phyloP scores from a whole-genome alignment of 2,888 invertebrate genomes.

The Callyntrura guangdongensis region DNA sequence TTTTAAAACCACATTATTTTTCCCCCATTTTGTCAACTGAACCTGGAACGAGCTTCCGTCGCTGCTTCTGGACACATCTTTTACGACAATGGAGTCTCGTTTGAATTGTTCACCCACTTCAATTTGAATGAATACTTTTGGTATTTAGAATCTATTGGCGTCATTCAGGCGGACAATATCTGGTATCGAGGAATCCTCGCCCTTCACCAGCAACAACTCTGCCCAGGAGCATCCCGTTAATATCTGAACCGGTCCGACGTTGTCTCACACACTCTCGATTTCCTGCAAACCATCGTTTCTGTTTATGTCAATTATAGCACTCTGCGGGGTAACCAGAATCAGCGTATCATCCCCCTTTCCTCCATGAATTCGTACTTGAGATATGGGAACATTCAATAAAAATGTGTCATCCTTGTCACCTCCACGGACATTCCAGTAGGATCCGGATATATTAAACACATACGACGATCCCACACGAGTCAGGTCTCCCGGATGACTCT shows the following conservation, averaged over 20 bases:
- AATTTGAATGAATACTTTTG: too few relatives aligned
- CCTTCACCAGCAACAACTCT: not conserved
- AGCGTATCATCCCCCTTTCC: not conserved
- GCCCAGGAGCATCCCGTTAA: not conserved
- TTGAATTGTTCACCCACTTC: too few relatives aligned
- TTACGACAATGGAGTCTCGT: too few relatives aligned
- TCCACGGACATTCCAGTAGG: not conserved
- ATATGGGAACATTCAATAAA: not conserved
- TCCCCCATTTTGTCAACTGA: too few relatives aligned
- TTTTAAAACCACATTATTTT: too few relatives aligned
- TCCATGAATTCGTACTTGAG: not conserved
- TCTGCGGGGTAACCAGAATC: not conserved
- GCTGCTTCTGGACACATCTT: too few relatives aligned
- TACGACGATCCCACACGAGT: not conserved
- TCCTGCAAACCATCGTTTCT: not conserved
- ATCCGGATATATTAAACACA: not conserved
- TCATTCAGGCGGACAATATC: too few relatives aligned
- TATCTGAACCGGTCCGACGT: not conserved
- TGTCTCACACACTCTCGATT: conserved; percentile 6
- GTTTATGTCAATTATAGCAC: not conserved
- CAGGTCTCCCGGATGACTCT: not conserved
- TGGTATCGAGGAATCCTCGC: too few relatives aligned
- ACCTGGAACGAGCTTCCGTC: too few relatives aligned
- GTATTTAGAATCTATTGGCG: too few relatives aligned
- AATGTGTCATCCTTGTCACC: conserved; percentile 11